phyloP scores from a whole-genome alignment of 2,113 vertebrate species.

The Pterocles burchelli region DNA sequence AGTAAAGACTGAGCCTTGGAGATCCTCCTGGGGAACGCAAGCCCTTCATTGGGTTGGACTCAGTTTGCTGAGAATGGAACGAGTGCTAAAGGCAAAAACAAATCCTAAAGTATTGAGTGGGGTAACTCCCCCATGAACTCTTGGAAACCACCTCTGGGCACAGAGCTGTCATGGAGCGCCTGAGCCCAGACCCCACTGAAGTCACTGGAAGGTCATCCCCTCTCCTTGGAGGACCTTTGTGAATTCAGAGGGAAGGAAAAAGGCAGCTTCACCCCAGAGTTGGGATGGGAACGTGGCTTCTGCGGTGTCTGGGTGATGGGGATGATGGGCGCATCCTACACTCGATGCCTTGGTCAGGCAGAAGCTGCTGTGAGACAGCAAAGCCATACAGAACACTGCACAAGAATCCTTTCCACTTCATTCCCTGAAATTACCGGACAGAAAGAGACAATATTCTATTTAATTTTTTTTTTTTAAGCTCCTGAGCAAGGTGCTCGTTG shows the following conservation, averaged over 20 bases:
- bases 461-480: background rate
- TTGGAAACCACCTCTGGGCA: rapidly evolving
- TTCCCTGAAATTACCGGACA: background rate
- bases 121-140: background rate
- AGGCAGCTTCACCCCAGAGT: background rate
- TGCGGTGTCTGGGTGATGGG: background rate
- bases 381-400: background rate
- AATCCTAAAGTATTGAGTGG: background rate
- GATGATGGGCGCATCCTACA: rapidly evolving
- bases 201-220: background rate
- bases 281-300: background rate
- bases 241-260: background rate
- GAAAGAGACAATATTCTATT: background rate
- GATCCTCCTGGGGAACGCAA: background rate
- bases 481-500: background rate
- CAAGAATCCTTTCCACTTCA: background rate
- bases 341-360: background rate
- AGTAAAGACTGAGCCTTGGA: background rate
- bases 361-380: background rate
- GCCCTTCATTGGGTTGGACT: background rate
- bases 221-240: background rate
- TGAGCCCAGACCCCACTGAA: background rate
- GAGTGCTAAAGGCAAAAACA: background rate
- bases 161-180: background rate
- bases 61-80: background rate